Evolutionary conservation across 2,113 vertebrate species (phyloP), one percentile per base, ranked within the genome.

Genomic region (Glareola pratincola): DNA sequence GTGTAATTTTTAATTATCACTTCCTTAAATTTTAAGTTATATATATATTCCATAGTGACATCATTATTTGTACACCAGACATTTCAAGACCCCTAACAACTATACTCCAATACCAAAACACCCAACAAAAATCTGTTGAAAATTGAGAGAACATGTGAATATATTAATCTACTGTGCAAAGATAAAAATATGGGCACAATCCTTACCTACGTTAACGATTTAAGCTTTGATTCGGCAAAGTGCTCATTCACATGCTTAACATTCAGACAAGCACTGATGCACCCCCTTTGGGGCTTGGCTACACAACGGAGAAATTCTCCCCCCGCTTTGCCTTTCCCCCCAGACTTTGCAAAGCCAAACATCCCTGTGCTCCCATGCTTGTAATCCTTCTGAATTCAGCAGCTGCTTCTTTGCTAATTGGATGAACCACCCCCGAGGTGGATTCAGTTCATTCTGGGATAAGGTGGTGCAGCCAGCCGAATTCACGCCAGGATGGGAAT

Each of bases 161-260:
- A n/a, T 22, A 73, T 90, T 82, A 71, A 84, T 71, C 64, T 88
- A 32, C 73, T 81, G 48, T 21, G n/a, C 19, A 43, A 73, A 81
- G 66, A 76, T 56, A 76, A 53, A 90, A 73, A 79, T 10, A 85
- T 4, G 24, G 74, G n/a, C 69, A n/a, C 67, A 64, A 67, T 66
- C 84, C 45, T 88, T 85, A 89, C 74, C 66, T 73, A 32, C 45
- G 82, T 67, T 76, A 76, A 87, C 29, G 68, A 86, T 91, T 75
- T 68, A 27, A 72, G 37, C 87, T 92, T 95, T 73, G 91, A 92
- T 91, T 85, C 74, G 76, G 74, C 69, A 62, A 77, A 87, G 51
- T 29, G 41, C 53, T 96, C 91, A 87, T 82, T 85, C 77, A 94
- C 59, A 57, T 0, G 1, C 53, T 89, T 91, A 69, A 21, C 84